Evolutionary conservation across 1,140 invertebrate species (phyloP), one percentile per base, ranked within the genome.

Genomic region (Medauroidea extradentata): DNA sequence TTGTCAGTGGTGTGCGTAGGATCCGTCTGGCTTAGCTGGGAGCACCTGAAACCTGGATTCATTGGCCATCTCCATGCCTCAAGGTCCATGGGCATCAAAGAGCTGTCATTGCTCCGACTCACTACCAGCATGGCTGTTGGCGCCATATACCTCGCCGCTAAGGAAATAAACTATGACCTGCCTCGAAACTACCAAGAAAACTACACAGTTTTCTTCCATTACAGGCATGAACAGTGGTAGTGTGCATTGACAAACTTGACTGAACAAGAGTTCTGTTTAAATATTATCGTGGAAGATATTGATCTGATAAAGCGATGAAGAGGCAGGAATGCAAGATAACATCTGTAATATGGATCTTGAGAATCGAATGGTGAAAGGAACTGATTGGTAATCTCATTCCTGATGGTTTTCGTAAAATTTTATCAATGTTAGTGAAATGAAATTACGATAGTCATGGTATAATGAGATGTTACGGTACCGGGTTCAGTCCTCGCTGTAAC

Each of bases 21-120:
- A 1, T 97, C 94, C 0, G 94, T 99, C 0, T 99, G 94, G 89
- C 87, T 92, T 64, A 96, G 93, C 63, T 99, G 94, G 94, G 69
- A 84, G 1, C 79, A 89, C 1, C 69, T 98, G 50, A 79, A 89
- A 69, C 71, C 82, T 11, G 90, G 91, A 34, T 89, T 91, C 63
- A 67, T 81, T 1, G 63, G 75, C 1, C 77, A 84, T 54, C 73
- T 92, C 8, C 63, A 79, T n/a, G 59, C 65, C 0, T 1, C 16
- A 21, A 24, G 43, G 23, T 24, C 34, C 0, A 14, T 25, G 16
- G 46, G 75, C 39, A 57, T 86, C 0, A 71, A 78, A 38, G 80
- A 85, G 68, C 74, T 92, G 11, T 84, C 81, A 18, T 72, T 94
- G 3, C 64, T 89, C 5, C 72, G 69, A 48, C 74, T 93, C 14